Evolutionary conservation across 2,888 invertebrate species (phyloP).

Genomic region (Drosophila longiperda): DNA sequence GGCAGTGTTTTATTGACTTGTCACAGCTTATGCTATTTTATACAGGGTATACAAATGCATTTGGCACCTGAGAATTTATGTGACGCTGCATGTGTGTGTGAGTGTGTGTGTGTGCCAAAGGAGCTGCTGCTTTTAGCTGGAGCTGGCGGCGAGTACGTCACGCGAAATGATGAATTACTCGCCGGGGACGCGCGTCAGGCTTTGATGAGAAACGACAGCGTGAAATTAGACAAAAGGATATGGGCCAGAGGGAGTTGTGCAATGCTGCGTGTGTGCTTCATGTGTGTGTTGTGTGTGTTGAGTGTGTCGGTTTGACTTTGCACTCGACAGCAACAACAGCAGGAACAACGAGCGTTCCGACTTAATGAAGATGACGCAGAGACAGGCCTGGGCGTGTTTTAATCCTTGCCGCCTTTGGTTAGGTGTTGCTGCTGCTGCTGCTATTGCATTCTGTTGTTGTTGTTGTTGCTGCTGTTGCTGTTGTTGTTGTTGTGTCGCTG

Average conservation of each 20-base stretch:
- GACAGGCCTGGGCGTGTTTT: conserved; percentile 67
- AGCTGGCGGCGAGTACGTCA: conserved; percentile 70
- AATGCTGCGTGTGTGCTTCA: conserved; percentile 11
- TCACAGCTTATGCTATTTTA: not conserved
- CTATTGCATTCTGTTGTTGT: conserved; percentile 17
- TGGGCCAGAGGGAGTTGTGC: conserved; percentile 49
- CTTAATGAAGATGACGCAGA: conserved; percentile 78
- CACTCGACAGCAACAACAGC: conserved; percentile 59
- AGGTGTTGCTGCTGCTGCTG: conserved; percentile 51
- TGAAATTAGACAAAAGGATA: conserved; percentile 81
- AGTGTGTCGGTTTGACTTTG: conserved; percentile 56
- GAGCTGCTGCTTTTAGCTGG: conserved; percentile 36
- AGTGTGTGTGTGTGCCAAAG: conserved; percentile 22
- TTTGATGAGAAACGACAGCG: conserved; percentile 80
- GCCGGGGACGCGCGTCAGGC: conserved; percentile 79
- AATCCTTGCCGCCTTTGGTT: conserved; percentile 67
- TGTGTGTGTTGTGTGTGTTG: conserved; percentile 38
- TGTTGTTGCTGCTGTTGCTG: conserved; percentile 33
- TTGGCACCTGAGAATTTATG: conserved; percentile 81
- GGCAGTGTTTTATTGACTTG: not conserved
- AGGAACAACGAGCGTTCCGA: conserved; percentile 64
- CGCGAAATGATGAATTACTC: conserved; percentile 81
- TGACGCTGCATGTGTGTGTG: conserved; percentile 36
- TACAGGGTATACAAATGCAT: conserved; percentile 59
- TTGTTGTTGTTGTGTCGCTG: conserved; percentile 46